Conservation (phyloP, 2,113 vertebrate species). For the Asarcornis scutulata region DNA sequence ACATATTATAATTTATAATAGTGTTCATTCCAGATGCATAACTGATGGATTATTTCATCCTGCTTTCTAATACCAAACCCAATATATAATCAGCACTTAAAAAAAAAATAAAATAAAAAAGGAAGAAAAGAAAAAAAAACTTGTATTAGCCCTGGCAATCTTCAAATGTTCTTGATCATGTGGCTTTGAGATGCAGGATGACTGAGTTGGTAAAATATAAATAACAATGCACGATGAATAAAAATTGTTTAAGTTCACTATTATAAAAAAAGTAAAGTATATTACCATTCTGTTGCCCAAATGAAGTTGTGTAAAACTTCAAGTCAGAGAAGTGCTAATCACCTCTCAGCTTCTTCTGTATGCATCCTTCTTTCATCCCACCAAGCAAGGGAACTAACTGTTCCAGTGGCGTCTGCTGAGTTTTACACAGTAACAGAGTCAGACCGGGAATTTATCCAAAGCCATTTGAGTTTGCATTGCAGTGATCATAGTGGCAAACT, state of each 20-base stretch:
- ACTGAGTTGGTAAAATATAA: neutral
- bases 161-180: neutral
- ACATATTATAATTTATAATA: neutral
- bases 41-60: neutral
- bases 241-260: neutral
- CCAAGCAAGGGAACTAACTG: neutral
- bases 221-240: neutral
- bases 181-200: neutral
- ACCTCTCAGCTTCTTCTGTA: neutral
- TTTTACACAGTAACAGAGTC: neutral
- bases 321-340: neutral
- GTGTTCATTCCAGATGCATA: neutral
- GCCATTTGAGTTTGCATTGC: accelerated
- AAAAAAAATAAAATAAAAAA: neutral
- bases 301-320: neutral
- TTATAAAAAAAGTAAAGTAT: neutral
- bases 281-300: neutral
- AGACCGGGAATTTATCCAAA: neutral
- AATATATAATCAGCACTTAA: neutral
- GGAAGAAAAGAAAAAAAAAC: neutral
- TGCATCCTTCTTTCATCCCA: neutral
- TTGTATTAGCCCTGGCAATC: neutral
- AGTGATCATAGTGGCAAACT: neutral
- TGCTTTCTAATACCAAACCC: neutral
- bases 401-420: neutral